phyloP scores from a whole-genome alignment of 2,888 invertebrate genomes.

The Chymomyza procnemis region DNA sequence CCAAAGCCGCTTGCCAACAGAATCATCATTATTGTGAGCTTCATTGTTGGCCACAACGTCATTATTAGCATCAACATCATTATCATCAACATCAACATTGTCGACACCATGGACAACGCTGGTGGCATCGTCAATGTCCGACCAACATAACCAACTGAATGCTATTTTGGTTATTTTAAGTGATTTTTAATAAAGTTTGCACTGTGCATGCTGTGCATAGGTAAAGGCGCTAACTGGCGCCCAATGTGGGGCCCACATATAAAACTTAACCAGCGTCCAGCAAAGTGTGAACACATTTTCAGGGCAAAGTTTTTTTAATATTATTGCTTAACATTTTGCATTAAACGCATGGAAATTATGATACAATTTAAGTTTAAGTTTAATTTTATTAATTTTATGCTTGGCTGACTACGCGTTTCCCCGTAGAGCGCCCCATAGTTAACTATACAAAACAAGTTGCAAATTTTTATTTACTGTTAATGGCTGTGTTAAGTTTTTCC shows the following conservation, averaged over 20 bases:
- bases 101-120: conserved; percentile 17
- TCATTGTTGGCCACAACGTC: conserved; percentile 21
- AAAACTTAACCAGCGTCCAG: conserved; percentile 18
- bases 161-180: conserved; percentile 68
- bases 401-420: conserved; percentile 18
- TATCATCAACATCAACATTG: conserved; percentile 23
- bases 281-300: conserved; percentile 41
- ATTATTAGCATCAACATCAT: conserved; percentile 21
- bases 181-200: conserved; percentile 69
- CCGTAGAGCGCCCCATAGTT: background rate
- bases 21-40: conserved; percentile 31
- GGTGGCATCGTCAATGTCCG: conserved; percentile 33
- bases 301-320: conserved; percentile 45
- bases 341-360: conserved; percentile 40
- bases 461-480: conserved; percentile 2
- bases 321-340: conserved; percentile 16
- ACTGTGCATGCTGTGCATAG: background rate
- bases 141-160: conserved; percentile 7
- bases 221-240: conserved; percentile 13
- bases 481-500: conserved; percentile 36
- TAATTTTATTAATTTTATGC: conserved; percentile 56
- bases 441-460: background rate
- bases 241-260: conserved; percentile 23
- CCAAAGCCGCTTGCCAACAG: conserved; percentile 26
- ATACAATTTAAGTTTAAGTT: conserved; percentile 46